Conservation (phyloP, 2,113 vertebrate species). For the Corythoichthys intestinalis region DNA sequence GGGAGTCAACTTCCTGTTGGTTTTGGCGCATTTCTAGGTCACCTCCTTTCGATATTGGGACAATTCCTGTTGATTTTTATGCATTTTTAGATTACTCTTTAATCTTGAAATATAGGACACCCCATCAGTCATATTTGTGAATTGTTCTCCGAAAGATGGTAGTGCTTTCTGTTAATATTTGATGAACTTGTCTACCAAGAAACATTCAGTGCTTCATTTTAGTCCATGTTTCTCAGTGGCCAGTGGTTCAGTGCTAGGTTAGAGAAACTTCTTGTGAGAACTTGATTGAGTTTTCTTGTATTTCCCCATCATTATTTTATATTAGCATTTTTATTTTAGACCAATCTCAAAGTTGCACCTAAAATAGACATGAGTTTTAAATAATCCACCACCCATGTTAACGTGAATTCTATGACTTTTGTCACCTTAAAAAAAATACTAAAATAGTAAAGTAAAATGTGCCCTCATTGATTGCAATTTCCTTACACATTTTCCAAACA, state of each 20-base stretch:
- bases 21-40: no score
- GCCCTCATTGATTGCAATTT: not conserved
- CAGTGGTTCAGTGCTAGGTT: no score
- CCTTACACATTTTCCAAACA: not conserved
- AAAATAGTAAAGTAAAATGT: not conserved
- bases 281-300: conserved; percentile 1
- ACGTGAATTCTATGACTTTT: not conserved
- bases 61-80: no score
- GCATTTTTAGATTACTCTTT: not conserved
- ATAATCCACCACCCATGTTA: not conserved
- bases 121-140: not conserved
- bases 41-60: no score
- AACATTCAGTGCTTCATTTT: conserved; percentile 17
- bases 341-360: not conserved
- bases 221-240: conserved; percentile 1
- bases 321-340: not conserved
- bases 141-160: conserved; percentile 6
- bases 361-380: not conserved
- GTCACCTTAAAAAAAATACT: not conserved
- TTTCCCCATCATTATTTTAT: not conserved
- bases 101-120: not conserved
- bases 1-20: no score
- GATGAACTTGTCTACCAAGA: conserved; percentile 1
- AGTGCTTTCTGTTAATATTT: conserved; percentile 6
- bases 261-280: conserved; percentile 6